Percentiles rank a stretch among this genome's conserved stretches.
These are phyloP conservation scores for Dipus sagitta DNA, from an alignment of 2,797 vertebrate species.

Conservation along the genomic window DNA sequence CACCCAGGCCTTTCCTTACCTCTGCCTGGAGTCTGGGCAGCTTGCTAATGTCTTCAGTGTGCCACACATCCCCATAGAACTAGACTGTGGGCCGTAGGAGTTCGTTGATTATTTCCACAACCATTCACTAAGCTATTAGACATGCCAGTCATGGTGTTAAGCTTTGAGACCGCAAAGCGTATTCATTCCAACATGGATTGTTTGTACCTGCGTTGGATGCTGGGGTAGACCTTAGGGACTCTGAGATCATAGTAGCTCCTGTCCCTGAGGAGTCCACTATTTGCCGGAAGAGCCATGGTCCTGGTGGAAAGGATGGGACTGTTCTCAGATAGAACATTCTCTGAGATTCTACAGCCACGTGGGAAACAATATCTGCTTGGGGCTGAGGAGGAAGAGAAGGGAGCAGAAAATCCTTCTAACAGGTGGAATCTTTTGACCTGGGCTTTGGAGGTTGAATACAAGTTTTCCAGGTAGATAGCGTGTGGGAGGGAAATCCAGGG, in stretches of 20 bases:
- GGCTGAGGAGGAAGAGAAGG: no score
- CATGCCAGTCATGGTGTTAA: not conserved
- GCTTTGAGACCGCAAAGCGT: not conserved
- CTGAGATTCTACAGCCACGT: not conserved
- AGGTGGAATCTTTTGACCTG: not conserved
- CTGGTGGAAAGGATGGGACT: rapidly evolving
- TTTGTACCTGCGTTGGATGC: not conserved
- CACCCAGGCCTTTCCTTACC: not conserved
- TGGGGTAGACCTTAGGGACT: not conserved
- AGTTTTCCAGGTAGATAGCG: not conserved
- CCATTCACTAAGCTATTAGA: not conserved
- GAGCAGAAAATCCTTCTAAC: not conserved
- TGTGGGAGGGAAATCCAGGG: not conserved
- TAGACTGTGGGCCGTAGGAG: not conserved
- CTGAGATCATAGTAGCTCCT: not conserved
- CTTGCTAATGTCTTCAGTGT: rapidly evolving
- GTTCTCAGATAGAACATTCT: not conserved
- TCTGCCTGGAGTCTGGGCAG: not conserved
- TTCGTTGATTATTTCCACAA: not conserved
- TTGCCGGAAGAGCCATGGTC: not conserved
- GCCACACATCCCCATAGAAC: not conserved
- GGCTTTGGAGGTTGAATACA: not conserved
- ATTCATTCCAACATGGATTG: not conserved
- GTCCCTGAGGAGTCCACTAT: not conserved
- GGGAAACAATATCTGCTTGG: not conserved